Conservation (phyloP, 1,140 invertebrate species). For the Chrysomallon squamiferum region DNA sequence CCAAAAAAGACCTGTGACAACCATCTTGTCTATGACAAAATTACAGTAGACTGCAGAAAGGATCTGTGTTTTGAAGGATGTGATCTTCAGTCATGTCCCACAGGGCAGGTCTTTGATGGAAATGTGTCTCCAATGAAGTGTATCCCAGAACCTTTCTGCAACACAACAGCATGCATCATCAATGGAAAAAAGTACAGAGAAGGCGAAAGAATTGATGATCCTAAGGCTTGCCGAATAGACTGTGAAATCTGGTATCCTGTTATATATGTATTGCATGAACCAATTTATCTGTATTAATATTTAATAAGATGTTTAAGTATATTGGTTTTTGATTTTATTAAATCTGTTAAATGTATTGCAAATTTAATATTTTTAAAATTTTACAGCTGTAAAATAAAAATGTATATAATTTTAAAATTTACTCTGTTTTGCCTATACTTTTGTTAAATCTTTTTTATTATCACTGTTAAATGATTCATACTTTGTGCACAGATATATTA, state of each 20-base stretch:
- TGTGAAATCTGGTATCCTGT: constrained; percentile 76
- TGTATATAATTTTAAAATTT: no score
- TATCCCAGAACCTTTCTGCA: constrained; percentile 75
- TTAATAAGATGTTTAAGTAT: not conserved
- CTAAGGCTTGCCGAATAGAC: constrained; percentile 65
- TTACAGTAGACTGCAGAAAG: constrained; percentile 68
- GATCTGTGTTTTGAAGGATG: constrained; percentile 69
- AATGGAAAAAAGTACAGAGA: constrained; percentile 75
- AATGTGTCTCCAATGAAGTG: constrained; percentile 72
- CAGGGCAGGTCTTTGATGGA: constrained; percentile 73
- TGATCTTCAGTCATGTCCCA: constrained; percentile 74
- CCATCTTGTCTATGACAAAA: constrained; percentile 68
- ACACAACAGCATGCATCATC: constrained; percentile 72
- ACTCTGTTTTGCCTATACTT: no score
- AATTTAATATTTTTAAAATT: no score
- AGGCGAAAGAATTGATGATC: constrained; percentile 75
- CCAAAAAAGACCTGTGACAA: constrained; percentile 84
- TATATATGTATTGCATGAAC: not conserved
- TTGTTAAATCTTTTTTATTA: no score
- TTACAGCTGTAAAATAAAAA: no score
- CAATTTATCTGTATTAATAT: not conserved
- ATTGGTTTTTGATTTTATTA: not conserved
- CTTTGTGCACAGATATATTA: no score
- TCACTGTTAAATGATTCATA: no score
- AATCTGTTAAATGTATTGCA: not conserved